Conservation (phyloP, 2,797 vertebrate genomes). For the Aulostomus chinensis region DNA sequence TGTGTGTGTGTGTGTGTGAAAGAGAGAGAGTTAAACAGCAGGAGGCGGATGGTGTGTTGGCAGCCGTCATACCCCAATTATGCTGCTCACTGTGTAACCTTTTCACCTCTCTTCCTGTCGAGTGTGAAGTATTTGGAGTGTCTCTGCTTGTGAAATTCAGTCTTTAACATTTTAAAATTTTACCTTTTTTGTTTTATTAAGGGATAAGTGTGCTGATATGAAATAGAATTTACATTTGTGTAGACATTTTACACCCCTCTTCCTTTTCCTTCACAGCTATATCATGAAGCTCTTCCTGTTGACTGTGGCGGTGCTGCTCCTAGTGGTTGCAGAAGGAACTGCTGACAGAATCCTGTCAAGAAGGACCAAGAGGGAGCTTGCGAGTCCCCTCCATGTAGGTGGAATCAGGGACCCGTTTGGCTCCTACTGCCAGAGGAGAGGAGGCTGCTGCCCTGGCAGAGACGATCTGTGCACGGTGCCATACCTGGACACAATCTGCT, state of each 20-base stretch:
- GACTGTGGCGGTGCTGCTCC: constrained; percentile 65
- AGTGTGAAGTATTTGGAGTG: constrained; percentile 18
- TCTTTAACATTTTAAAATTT: not conserved
- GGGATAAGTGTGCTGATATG: too few relatives aligned
- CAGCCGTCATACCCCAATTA: constrained; percentile 40
- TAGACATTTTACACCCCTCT: too few relatives aligned
- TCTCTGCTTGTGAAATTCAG: constrained; percentile 1
- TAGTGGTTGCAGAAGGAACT: constrained; percentile 56
- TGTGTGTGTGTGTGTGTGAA: constrained; percentile 23
- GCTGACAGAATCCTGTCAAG: constrained; percentile 51
- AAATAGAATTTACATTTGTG: too few relatives aligned
- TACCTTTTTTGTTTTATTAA: not conserved
- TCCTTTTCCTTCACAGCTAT: constrained; percentile 43
- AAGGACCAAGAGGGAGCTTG: constrained; percentile 86
- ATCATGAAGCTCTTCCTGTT: constrained; percentile 68
- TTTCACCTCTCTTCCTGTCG: constrained; percentile 15
- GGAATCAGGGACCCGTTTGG: constrained; percentile 90
- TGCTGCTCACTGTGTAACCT: constrained; percentile 17
- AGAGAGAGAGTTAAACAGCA: constrained; percentile 1
- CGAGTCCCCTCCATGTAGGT: constrained; percentile 83
- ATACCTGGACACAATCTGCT: constrained; percentile 94
- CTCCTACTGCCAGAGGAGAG: constrained; percentile 87
- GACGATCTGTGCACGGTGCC: constrained; percentile 89
- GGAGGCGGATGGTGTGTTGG: constrained; percentile 22
- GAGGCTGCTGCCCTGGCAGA: constrained; percentile 89